Evolutionary conservation across 2,888 invertebrate species (phyloP), one percentile per base, ranked within the genome.

Genomic region (Ramazzottius varieornatus): DNA sequence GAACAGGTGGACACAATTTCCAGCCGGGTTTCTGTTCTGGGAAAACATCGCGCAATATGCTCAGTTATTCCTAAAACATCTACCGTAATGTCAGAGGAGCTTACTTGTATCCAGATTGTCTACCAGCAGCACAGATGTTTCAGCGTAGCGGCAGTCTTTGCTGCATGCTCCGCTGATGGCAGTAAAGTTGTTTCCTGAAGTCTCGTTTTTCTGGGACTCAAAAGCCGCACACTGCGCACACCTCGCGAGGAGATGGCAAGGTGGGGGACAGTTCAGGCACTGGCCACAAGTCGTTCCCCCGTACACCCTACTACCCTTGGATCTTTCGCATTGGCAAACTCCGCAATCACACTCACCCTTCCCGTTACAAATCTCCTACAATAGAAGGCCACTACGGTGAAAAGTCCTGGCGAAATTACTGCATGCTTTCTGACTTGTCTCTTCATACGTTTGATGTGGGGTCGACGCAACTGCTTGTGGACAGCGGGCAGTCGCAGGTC

Each of bases 271-370:
- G 40, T 8, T 13, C 1, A 77, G 76, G 68, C 79, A 79, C 46
- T 75, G 73, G 66, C 78, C 78, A 71, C 79, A 79, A 32, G 75
- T 75, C 4, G 75, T 74, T 46, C 79, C 79, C 24, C 75, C 74
- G 71, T 76, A 78, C 65, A 72, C 72, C 20, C 68, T 67, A 64
- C 67, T 32, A 32, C 66, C 65, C 33, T 2, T 24, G 34, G 65
- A 69, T 1, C 66, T 66, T 65, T 72, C 69, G 71, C 78, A 78
- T 8, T 71, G 70, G 70, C 79, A 79, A 64, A 71, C 70, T 65
- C 78, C 78, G 72, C 79, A 80, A 24, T 73, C 72, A 71, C 79
- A 79, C 29, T 70, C 70, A 46, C 79, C 79, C 67, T 75, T 73
- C 29, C 75, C 77, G 66, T 72, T 73, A 68, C 74, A 74, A 40